phyloP scores from a whole-genome alignment of 2,797 vertebrate genomes.

The Mormyrops boulengeri region DNA sequence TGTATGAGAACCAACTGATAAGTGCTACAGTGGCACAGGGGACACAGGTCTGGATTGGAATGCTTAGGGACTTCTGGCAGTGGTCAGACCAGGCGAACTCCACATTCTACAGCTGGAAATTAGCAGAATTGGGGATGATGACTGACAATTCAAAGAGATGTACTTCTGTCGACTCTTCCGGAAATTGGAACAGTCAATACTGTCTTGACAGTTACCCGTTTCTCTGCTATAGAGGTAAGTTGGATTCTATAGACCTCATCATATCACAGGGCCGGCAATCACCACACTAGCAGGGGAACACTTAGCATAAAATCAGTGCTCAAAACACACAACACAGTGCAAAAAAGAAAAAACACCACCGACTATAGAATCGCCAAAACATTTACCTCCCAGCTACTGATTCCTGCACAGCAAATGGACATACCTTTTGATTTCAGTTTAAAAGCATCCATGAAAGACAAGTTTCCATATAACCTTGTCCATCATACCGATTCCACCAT shows the following conservation, averaged over 20 bases:
- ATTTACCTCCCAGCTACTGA: not conserved
- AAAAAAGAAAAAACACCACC: not conserved
- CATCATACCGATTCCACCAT: not conserved
- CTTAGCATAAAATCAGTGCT: not conserved
- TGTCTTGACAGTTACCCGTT: not conserved
- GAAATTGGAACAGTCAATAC: not conserved
- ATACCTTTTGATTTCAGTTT: not conserved
- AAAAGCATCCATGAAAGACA: not conserved
- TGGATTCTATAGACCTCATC: not conserved
- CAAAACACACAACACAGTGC: not conserved
- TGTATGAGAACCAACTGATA: conserved; percentile 1
- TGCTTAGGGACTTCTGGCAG: conserved; percentile 20
- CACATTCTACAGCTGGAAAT: conserved; percentile 16
- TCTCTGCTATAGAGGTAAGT: conserved; percentile 3
- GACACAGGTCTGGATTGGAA: conserved; percentile 14
- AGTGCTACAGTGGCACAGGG: no score
- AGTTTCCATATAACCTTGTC: not conserved
- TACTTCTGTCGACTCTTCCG: not conserved
- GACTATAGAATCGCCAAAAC: not conserved
- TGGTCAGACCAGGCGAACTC: conserved; percentile 23
- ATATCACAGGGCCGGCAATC: not conserved
- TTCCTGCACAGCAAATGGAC: not conserved
- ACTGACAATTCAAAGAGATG: not conserved
- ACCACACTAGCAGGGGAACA: not conserved
- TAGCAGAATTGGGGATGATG: not conserved